These are phyloP conservation scores for Otolemur garnettii DNA, from an alignment of 2,113 vertebrate genomes.

Conservation along the genomic window DNA sequence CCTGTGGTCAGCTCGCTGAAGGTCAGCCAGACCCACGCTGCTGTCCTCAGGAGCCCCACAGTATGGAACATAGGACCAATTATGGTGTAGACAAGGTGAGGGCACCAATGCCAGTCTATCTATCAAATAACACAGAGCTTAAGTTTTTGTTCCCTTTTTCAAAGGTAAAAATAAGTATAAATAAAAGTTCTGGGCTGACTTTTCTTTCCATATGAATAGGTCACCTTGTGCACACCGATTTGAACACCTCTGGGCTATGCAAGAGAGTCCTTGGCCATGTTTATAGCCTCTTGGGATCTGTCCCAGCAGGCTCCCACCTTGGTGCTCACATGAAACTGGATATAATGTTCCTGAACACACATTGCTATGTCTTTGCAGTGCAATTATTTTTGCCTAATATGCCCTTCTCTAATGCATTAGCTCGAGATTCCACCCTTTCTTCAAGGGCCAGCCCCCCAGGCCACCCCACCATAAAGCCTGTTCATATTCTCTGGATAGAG, in stretches of 20 bases:
- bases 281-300: not conserved
- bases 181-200: conserved; percentile 45
- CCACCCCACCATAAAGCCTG: not conserved
- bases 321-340: not conserved
- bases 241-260: not conserved
- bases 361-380: not conserved
- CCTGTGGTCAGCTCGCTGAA: not conserved
- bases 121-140: not conserved
- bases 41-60: not conserved
- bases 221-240: not conserved
- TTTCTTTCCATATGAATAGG: not conserved
- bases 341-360: not conserved
- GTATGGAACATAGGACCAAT: too few species aligned
- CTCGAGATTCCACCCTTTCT: not conserved
- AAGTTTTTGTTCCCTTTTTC: not conserved
- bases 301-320: not conserved
- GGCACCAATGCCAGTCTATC: not conserved
- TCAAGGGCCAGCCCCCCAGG: not conserved
- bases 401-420: not conserved
- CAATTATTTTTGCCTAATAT: not conserved
- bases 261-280: not conserved
- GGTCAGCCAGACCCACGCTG: not conserved
- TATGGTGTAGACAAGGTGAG: not conserved
- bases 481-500: conserved; percentile 12
- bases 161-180: not conserved